A percentile compares a stretch with the other conserved stretches of the same genome.
phyloP scores from a whole-genome alignment of 2,113 vertebrate species.

The Atherinomorus stipes region DNA sequence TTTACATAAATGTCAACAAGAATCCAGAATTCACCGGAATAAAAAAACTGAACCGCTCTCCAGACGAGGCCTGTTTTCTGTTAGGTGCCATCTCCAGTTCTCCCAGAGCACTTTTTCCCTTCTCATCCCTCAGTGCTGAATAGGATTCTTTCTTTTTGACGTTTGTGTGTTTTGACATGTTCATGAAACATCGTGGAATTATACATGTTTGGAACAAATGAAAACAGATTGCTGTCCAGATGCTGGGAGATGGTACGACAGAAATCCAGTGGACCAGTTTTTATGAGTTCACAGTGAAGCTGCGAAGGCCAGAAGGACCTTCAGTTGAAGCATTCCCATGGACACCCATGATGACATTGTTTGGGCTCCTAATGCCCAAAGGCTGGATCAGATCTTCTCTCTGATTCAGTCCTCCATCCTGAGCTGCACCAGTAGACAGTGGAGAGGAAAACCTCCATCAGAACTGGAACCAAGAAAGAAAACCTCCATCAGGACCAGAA shows the following conservation, averaged over 20 bases:
- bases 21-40: too few species aligned
- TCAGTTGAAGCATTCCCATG: too few species aligned
- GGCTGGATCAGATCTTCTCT: too few species aligned
- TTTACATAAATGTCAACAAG: too few species aligned
- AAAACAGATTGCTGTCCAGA: slow-evolving; percentile 49
- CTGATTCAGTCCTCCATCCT: too few species aligned
- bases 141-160: slow-evolving; percentile 29
- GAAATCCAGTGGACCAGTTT: slow-evolving; percentile 1
- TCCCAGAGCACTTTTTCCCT: slow-evolving; percentile 9
- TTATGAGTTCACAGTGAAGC: neutral
- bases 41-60: too few species aligned
- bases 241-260: slow-evolving; percentile 13
- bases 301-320: neutral
- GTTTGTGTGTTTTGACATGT: slow-evolving; percentile 53
- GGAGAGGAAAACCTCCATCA: too few species aligned
- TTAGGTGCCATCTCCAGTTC: neutral
- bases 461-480: too few species aligned
- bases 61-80: neutral
- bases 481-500: too few species aligned
- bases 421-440: too few species aligned
- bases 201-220: slow-evolving; percentile 18
- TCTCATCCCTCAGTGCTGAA: slow-evolving; percentile 4
- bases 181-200: slow-evolving; percentile 25
- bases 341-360: too few species aligned
- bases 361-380: too few species aligned